Percentiles rank a stretch among this genome's conserved stretches.
phyloP scores from a whole-genome alignment of 2,888 invertebrate species.

The Hybos culiciformis region DNA sequence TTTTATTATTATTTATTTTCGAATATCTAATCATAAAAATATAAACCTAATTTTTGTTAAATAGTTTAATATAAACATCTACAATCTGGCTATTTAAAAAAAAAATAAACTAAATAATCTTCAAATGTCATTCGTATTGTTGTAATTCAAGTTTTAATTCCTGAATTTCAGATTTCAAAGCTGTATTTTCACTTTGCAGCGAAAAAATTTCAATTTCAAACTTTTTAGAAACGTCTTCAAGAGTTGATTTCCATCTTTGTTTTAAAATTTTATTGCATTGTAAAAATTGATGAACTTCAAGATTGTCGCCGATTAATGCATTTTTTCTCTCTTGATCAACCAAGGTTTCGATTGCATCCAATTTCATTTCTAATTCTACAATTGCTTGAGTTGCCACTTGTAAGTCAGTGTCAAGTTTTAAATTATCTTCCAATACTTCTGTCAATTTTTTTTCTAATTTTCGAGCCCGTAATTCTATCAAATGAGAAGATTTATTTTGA shows the following conservation, averaged over 20 bases:
- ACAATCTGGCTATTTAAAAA: too few species aligned
- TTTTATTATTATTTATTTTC: too few species aligned
- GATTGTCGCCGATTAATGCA: not conserved
- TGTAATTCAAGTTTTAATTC: slow-evolving; percentile 4
- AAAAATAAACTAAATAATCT: not conserved
- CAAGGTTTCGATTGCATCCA: slow-evolving; percentile 45
- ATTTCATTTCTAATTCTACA: slow-evolving; percentile 40
- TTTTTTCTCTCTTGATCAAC: slow-evolving; percentile 43
- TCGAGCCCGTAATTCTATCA: slow-evolving; percentile 30
- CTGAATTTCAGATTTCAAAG: slow-evolving; percentile 38
- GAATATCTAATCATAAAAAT: too few species aligned
- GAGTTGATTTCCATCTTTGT: slow-evolving; percentile 46
- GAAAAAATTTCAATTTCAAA: slow-evolving; percentile 45
- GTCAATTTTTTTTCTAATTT: slow-evolving; percentile 23
- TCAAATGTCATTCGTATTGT: not conserved
- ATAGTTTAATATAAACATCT: too few species aligned
- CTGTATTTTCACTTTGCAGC: slow-evolving; percentile 41
- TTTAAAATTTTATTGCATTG: not conserved
- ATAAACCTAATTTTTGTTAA: too few species aligned
- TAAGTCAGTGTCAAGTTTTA: slow-evolving; percentile 28
- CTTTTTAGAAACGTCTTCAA: slow-evolving; percentile 45
- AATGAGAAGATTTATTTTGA: slow-evolving; percentile 18
- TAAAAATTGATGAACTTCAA: slow-evolving; percentile 3
- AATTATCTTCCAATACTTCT: slow-evolving; percentile 21
- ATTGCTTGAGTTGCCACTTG: slow-evolving; percentile 29